These are phyloP conservation scores for Bujurquina vittata DNA, from an alignment of 2,113 vertebrate genomes.

Conservation along the genomic window DNA sequence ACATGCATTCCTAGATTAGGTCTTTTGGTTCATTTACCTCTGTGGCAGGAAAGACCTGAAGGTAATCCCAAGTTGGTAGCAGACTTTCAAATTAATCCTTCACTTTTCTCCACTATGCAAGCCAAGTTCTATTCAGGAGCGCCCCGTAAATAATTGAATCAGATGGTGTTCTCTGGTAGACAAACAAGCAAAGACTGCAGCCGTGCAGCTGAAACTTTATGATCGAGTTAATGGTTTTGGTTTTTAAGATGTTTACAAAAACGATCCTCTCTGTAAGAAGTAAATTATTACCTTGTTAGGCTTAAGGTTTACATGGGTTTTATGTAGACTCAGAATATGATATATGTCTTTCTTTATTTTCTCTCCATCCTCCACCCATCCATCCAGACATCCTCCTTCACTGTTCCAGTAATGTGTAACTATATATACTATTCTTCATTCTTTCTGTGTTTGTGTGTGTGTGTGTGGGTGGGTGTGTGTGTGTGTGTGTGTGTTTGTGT, in stretches of 20 bases:
- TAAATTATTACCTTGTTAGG: constrained; percentile 43
- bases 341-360: constrained; percentile 27
- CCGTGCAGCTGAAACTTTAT: background rate
- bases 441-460: background rate
- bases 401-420: constrained; percentile 21
- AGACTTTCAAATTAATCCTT: background rate
- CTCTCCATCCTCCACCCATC: constrained; percentile 10
- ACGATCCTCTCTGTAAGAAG: constrained; percentile 13
- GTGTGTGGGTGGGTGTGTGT: constrained; percentile 16
- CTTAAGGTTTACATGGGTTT: constrained; percentile 18
- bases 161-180: background rate
- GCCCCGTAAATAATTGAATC: constrained; percentile 7
- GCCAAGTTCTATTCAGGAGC: background rate
- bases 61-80: background rate
- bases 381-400: background rate
- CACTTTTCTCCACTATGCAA: background rate
- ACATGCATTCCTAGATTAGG: background rate
- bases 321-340: constrained; percentile 20
- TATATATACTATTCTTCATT: constrained; percentile 14
- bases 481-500: no score
- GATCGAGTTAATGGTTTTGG: constrained; percentile 17
- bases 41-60: constrained; percentile 4
- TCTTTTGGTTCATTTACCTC: background rate
- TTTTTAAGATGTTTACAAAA: constrained; percentile 25
- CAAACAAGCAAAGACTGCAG: constrained; percentile 3